Percentiles rank a stretch among this genome's conserved stretches.
phyloP scores from a whole-genome alignment of 2,797 vertebrate species.

The Oryzias dopingdopingensis region DNA sequence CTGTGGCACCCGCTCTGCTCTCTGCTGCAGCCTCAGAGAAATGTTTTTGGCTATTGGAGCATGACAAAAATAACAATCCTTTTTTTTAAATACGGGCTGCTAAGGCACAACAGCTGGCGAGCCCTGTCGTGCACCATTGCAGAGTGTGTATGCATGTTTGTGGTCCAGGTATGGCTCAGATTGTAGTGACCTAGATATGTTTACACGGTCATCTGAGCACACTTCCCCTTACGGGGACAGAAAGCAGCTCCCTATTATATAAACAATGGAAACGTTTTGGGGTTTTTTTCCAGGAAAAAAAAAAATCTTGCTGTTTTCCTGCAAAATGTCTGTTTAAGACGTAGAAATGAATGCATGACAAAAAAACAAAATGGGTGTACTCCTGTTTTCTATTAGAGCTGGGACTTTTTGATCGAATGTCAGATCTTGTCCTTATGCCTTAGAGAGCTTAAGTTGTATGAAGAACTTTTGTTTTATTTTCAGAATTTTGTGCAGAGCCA shows the following conservation, averaged over 20 bases:
- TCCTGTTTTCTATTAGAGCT: too few species aligned
- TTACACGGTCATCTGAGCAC: not conserved
- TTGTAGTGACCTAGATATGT: not conserved
- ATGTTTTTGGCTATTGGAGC: conserved; percentile 55
- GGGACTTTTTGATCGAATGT: too few species aligned
- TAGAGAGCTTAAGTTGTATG: too few species aligned
- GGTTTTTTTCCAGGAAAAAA: too few species aligned
- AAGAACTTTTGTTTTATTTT: not conserved
- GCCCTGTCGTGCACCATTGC: conserved; percentile 22
- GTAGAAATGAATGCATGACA: too few species aligned
- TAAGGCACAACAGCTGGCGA: conserved; percentile 61
- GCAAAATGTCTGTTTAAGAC: too few species aligned
- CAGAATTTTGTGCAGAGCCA: conserved; percentile 12
- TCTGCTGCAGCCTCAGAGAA: conserved; percentile 24
- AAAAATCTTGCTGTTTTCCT: too few species aligned
- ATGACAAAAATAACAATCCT: conserved; percentile 70
- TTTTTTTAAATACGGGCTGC: conserved; percentile 33
- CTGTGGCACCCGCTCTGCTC: conserved; percentile 19
- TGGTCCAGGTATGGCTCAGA: conserved; percentile 2
- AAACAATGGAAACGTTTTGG: not conserved
- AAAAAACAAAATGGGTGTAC: too few species aligned
- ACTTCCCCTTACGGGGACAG: not conserved
- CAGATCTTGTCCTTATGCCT: too few species aligned
- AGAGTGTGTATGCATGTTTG: conserved; percentile 16
- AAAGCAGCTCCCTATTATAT: not conserved